Evolutionary conservation across 1,140 invertebrate genomes (phyloP), one percentile per base, ranked within the genome.

Genomic region (Anastrepha obliqua): DNA sequence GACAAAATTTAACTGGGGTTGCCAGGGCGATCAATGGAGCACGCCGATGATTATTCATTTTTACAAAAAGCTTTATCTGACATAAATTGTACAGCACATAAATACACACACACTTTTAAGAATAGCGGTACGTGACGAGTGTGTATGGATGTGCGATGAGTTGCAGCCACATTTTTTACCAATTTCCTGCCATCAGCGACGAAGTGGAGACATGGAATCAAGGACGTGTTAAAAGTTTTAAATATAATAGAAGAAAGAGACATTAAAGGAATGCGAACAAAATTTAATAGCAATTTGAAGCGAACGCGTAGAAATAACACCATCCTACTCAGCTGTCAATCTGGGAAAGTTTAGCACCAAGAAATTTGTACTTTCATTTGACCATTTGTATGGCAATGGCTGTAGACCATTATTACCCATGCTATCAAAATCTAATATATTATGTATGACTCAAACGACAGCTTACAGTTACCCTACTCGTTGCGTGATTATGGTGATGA

Each of bases 121-220:
- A 55, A 29, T 29, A 55, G 51, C 51, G 2, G 51, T 8, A 55
- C 51, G 11, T 55, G 51, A 55, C 6, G 51, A 55, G 29, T 29
- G 29, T 29, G 0, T 29, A 29, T 29, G 29, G 29, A 1, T 29
- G 29, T 29, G 29, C 29, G 29, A 29, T 29, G 29, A 29, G 29
- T 29, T 29, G 29, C 29, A 29, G 29, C 0, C 29, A 1, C 29
- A 29, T 29, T n/a, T n/a, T n/a, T n/a, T n/a, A 6, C 29, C 64
- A 65, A 29, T n/a, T 65, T 65, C 15, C 6, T 9, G 64, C 17
- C 17, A 51, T 78, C 74, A 47, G n/a, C n/a, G 20, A 7, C 47
- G 20, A 81, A 91, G 91, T 91, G 91, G 89, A 91, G 89, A 92
- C 88, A 92, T 92, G 92, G 90, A 92, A 91, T 67, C 88, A 88